Evolutionary conservation across 2,888 invertebrate species (phyloP), one percentile per base, ranked within the genome.

Genomic region (Polydrusus pterygomalis): DNA sequence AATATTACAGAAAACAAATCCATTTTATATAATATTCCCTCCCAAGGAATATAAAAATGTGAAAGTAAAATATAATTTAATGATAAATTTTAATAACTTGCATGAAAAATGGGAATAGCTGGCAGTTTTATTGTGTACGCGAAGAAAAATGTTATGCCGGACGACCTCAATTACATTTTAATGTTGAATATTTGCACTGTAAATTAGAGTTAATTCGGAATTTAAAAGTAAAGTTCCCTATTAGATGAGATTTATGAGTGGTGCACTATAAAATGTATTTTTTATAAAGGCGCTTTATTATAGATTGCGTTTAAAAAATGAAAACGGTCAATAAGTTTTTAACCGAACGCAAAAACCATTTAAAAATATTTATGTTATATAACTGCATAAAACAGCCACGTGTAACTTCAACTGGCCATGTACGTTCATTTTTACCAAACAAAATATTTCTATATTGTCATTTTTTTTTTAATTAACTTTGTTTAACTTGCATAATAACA

Each of bases 41-140:
- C 63, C 64, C 58, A 69, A 77, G 54, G 17, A 62, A 43, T 70
- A 70, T 69, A 67, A 67, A 67, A 67, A 60, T 17, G 58, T 38
- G 69, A 62, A 73, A 73, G 65, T 51, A 62, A 58, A 77, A 74
- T 71, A 34, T 77, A 74, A 76, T 80, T 80, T 75, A 77, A 78
- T 79, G 77, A 75, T 79, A 74, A 77, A 77, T 77, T 78, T 79
- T 77, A 75, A 79, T 77, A 79, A 79, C 74, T 56, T 73, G 62
- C 70, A 77, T 70, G 73, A 74, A 75, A 75, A 77, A 76, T 74
- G 70, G 70, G 74, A 71, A 78, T 20, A 65, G 70, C 64, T 70
- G 65, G 64, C 73, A 63, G 63, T 62, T 71, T 71, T 64, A 71
- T 64, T 64, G 62, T 71, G 30, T 64, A 65, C 73, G 45, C 64